A percentile compares a stretch with the other conserved stretches of the same genome.
phyloP scores from a whole-genome alignment of 2,888 invertebrate genomes.

The Stramonita haemastoma region DNA sequence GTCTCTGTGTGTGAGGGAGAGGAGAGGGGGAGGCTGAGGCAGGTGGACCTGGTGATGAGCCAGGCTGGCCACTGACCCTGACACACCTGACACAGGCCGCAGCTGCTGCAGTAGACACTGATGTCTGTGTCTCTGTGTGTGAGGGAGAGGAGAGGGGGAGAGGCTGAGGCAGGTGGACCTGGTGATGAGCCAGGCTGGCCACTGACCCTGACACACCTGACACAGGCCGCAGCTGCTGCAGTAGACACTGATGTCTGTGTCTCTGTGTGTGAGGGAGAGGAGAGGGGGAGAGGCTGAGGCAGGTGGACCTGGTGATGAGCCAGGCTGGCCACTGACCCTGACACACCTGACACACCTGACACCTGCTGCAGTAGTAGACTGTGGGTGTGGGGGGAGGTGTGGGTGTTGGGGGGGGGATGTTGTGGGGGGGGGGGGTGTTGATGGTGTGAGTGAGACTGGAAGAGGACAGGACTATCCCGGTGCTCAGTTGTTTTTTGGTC shows the following conservation, averaged over 20 bases:
- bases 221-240: no score
- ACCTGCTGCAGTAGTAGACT: not conserved
- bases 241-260: not conserved
- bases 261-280: not conserved
- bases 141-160: conserved; percentile 37
- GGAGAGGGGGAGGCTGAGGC: conserved; percentile 55
- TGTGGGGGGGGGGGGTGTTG: no score
- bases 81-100: no score
- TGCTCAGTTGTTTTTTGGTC: no score
- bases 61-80: conserved; percentile 1
- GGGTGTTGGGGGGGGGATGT: no score
- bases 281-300: conserved; percentile 55
- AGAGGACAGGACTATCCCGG: no score
- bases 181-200: not conserved
- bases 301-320: conserved; percentile 33
- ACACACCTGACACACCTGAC: no score
- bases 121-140: not conserved
- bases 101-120: not conserved
- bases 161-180: conserved; percentile 55
- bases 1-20: not conserved
- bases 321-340: conserved; percentile 1
- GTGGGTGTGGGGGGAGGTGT: no score
- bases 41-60: conserved; percentile 33
- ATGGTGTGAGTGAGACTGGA: no score
- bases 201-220: conserved; percentile 28